Base-by-base conservation (phyloP, 2,113 vertebrate genomes). In the Erythrocercus mccallii region DNA sequence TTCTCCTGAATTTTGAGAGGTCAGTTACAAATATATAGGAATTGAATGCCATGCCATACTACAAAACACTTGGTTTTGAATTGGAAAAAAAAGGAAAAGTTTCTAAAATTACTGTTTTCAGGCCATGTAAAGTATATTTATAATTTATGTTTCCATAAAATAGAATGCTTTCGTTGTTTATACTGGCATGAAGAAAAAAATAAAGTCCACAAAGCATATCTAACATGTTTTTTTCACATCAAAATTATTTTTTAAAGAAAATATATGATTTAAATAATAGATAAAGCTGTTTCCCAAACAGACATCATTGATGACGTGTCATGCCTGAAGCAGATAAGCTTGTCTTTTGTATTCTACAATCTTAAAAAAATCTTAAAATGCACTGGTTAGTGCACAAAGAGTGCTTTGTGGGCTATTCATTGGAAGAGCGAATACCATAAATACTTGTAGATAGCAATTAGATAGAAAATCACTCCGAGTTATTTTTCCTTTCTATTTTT, bases 401-500 rank as follows among this genome's bases (percentile, higher is more conserved):
- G 64, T 94, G 65, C 95, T 97, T 97, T 98, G 94, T 97, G 70
- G 44, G 27, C 56, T 96, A 69, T 96, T 95, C 65, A 95, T 96
- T 97, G 96, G 95, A 98, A 95, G 94, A 98, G 89, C 60, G 77
- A 98, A 98, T 98, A 97, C 98, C 97, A 95, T 69, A 95, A 97
- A 98, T 98, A 98, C 97, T 98, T 98, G 96, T 97, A 98, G 97
- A 97, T 98, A 97, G 97, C 98, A 98, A 98, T 99, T 98, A 98
- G 96, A 98, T 97, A 97, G 95, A 95, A 98, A 98, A 98, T 96
- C 96, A 87, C 83, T 93, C 60, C 0, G 15, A 68, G 60, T 69
- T 70, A 66, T 89, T 93, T 92, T 69, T 60, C 20, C 18, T 73
- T 88, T 88, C 69, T 87, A 51, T 87, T 79, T 95, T 97, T 97